These are phyloP conservation scores for Porphyrio hochstetteri DNA, from an alignment of 2,113 vertebrate species.

Conservation along the genomic window DNA sequence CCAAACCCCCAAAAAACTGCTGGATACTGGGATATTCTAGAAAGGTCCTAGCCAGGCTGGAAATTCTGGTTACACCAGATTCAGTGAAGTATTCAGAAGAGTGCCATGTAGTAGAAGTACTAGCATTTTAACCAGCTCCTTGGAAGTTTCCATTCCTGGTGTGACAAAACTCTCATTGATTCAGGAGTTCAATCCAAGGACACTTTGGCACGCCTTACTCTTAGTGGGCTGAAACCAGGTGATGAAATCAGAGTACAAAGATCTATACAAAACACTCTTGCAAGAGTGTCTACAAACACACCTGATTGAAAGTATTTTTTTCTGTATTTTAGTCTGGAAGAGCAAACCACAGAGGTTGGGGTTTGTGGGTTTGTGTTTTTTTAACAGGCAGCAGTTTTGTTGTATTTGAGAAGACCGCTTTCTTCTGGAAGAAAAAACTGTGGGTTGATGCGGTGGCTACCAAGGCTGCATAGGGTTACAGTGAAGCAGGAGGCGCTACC, in stretches of 20 bases:
- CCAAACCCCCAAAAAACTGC: no score
- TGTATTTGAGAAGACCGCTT: background rate
- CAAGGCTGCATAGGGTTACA: background rate
- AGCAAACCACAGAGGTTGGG: background rate
- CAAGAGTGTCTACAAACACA: background rate
- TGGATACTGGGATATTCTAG: background rate
- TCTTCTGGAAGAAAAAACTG: background rate
- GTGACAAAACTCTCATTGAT: constrained; percentile 30
- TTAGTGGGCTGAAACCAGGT: background rate
- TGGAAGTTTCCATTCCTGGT: background rate
- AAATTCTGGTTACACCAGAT: constrained; percentile 20
- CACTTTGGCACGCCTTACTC: background rate
- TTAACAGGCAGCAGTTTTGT: background rate
- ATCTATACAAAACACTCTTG: background rate
- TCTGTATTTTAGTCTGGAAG: background rate
- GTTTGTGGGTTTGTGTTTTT: background rate
- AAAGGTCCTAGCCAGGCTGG: background rate
- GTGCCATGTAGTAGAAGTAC: background rate
- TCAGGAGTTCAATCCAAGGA: constrained; percentile 32
- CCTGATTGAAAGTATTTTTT: background rate
- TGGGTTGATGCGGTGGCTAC: background rate
- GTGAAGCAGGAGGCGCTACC: background rate
- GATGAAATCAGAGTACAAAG: constrained; percentile 2
- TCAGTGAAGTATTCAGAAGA: background rate
- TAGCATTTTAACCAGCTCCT: background rate